A percentile compares a stretch with the other conserved stretches of the same genome.
These are phyloP conservation scores for Marasmarcha lunaedactyla DNA, from an alignment of 2,888 invertebrate genomes.

Conservation along the genomic window DNA sequence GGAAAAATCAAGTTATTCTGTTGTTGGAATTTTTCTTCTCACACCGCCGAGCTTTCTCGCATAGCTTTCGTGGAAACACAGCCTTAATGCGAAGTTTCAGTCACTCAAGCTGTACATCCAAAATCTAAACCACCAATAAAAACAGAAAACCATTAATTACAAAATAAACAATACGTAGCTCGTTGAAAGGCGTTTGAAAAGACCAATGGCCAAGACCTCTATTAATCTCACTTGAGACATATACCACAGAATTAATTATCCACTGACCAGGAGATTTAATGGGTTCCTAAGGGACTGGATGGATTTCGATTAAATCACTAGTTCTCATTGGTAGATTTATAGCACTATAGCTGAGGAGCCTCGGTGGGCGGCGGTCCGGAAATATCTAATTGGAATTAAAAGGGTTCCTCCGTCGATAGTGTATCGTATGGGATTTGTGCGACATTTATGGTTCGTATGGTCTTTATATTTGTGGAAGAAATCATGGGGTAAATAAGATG, in stretches of 20 bases:
- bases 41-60: too few species aligned
- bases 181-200: conserved; percentile 45
- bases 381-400: neutral
- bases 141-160: conserved; percentile 19
- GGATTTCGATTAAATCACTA: conserved; percentile 69
- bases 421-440: too few species aligned
- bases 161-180: conserved; percentile 34
- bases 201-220: conserved; percentile 39
- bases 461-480: too few species aligned
- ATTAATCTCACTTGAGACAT: conserved; percentile 64
- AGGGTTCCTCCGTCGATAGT: too few species aligned
- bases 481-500: too few species aligned
- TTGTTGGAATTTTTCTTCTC: too few species aligned
- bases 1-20: too few species aligned
- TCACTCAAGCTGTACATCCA: too few species aligned
- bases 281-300: conserved; percentile 62
- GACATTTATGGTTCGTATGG: too few species aligned
- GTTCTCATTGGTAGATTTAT: conserved; percentile 68
- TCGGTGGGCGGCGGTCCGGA: conserved; percentile 1
- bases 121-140: too few species aligned
- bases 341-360: conserved; percentile 25
- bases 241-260: conserved; percentile 68
- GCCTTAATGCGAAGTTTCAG: too few species aligned
- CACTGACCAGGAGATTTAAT: conserved; percentile 69
- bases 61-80: too few species aligned